These are phyloP conservation scores for Pterophyllum scalare DNA, from an alignment of 2,113 vertebrate genomes.

Conservation along the genomic window DNA sequence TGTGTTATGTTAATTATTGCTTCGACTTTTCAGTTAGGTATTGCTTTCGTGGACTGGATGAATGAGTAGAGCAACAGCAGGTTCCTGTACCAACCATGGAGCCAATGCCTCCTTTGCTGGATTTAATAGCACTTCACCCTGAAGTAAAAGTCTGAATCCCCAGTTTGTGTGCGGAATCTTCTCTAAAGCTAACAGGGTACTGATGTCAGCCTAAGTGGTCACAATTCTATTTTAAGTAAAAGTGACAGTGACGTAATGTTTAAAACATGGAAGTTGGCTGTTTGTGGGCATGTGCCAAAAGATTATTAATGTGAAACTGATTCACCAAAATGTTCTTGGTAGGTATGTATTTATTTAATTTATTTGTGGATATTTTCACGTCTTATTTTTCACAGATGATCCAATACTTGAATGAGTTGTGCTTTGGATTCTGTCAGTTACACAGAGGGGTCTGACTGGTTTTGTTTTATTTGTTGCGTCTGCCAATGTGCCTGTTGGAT, in stretches of 20 bases:
- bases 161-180: background rate
- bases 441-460: background rate
- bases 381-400: background rate
- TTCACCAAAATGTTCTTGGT: conserved; percentile 21
- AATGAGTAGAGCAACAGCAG: conserved; percentile 57
- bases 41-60: conserved; percentile 92
- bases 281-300: background rate
- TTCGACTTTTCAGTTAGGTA: too few species aligned
- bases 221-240: background rate
- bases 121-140: background rate
- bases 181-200: background rate
- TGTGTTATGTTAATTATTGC: too few species aligned
- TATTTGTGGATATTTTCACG: conserved; percentile 7
- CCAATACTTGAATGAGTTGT: background rate
- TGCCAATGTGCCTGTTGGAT: conserved; percentile 13
- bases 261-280: background rate
- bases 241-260: background rate
- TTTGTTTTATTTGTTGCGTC: conserved; percentile 22
- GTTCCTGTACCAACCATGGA: background rate
- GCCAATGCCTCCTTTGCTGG: background rate
- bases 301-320: background rate
- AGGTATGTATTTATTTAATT: conserved; percentile 45
- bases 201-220: background rate
- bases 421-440: background rate
- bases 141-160: conserved; percentile 4